Percentiles rank a stretch among this genome's conserved stretches.
These are phyloP conservation scores for Hypocryptadius cinnamomeus DNA, from an alignment of 2,113 vertebrate species.

Conservation along the genomic window DNA sequence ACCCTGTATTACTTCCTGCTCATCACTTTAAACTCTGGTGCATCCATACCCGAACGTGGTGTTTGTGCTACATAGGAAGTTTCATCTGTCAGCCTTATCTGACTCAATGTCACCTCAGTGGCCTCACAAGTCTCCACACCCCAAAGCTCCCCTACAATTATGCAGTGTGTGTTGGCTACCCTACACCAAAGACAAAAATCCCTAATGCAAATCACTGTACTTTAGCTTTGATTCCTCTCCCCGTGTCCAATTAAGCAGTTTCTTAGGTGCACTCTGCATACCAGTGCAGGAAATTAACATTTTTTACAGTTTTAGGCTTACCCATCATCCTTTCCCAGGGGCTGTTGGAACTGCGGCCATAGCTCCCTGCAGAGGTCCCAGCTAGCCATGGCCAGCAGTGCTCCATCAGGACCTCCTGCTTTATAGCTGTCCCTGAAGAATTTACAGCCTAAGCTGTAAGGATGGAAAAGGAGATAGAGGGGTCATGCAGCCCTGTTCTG, in stretches of 20 bases:
- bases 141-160: background rate
- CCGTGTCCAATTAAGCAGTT: background rate
- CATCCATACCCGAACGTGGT: background rate
- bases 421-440: background rate
- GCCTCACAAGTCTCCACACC: background rate
- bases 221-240: background rate
- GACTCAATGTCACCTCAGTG: fast-evolving
- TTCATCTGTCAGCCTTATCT: background rate
- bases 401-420: background rate
- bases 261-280: background rate
- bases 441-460: conserved; percentile 4
- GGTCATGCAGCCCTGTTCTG: background rate
- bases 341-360: background rate
- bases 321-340: background rate
- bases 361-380: background rate
- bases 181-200: background rate
- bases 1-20: background rate
- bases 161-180: background rate
- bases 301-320: background rate
- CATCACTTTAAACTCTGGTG: background rate
- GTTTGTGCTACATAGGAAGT: background rate
- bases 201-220: background rate
- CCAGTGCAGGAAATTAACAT: background rate
- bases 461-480: background rate
- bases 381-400: background rate